phyloP scores from a whole-genome alignment of 1,140 invertebrate genomes.

The Trichomalopsis sarcophagae region DNA sequence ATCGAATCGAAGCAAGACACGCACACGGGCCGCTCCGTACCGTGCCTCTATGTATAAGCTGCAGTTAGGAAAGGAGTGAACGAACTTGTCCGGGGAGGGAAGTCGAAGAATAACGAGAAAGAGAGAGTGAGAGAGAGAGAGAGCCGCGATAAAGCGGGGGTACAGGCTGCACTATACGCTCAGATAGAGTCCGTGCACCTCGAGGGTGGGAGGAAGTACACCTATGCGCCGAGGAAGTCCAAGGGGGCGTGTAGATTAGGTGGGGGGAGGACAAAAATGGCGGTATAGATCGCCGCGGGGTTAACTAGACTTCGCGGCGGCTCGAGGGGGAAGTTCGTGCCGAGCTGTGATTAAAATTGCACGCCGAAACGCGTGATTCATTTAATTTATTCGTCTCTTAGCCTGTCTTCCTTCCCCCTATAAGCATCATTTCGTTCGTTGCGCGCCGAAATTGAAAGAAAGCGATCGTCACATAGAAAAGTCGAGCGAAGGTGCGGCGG shows the following conservation, averaged over 20 bases:
- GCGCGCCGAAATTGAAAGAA: too few relatives aligned
- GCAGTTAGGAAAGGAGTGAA: not conserved
- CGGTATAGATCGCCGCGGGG: constrained; percentile 23
- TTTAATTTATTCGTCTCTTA: constrained; percentile 41
- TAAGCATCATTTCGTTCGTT: constrained; percentile 7
- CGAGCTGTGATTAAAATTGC: constrained; percentile 41
- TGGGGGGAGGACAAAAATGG: not conserved
- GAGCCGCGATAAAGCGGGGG: not conserved
- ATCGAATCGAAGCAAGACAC: not conserved
- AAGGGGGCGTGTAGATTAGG: constrained; percentile 7
- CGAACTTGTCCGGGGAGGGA: not conserved
- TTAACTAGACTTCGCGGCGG: not conserved
- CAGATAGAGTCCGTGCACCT: not conserved
- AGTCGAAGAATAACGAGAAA: constrained; percentile 25
- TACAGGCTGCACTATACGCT: too few relatives aligned
- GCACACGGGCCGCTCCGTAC: not conserved
- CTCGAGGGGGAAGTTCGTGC: constrained; percentile 46
- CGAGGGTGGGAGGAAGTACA: not conserved
- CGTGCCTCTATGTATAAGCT: not conserved
- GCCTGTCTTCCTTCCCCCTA: not conserved
- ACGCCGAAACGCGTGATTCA: constrained; percentile 45
- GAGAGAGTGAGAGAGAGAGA: not conserved
- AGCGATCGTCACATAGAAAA: too few relatives aligned
- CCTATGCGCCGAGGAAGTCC: not conserved
- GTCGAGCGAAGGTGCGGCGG: too few relatives aligned